Percentiles rank a stretch among this genome's conserved stretches.
Evolutionary conservation across 2,113 vertebrate genomes (phyloP).

Genomic region (Alosa alosa): DNA sequence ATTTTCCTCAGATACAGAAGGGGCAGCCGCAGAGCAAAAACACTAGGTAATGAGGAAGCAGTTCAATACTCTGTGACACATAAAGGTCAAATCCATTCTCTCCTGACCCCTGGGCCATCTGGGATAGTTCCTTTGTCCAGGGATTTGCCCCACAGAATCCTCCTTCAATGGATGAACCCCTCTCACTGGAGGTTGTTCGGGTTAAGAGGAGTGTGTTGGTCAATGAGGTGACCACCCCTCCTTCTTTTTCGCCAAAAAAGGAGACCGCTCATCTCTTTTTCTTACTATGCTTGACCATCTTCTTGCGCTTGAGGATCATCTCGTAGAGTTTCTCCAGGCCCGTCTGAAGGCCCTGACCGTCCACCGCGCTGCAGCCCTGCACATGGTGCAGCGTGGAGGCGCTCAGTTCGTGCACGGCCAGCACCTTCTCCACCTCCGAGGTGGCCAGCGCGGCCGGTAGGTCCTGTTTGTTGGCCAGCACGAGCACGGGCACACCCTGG

Average conservation of each 20-base stretch:
- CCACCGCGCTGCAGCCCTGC: slow-evolving; percentile 85
- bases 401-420: slow-evolving; percentile 79
- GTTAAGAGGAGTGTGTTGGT: slow-evolving; percentile 40
- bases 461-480: slow-evolving; percentile 91
- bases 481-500: slow-evolving; percentile 83
- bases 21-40: slow-evolving; percentile 48
- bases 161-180: slow-evolving; percentile 46
- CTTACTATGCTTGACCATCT: slow-evolving; percentile 74
- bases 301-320: slow-evolving; percentile 88
- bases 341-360: slow-evolving; percentile 79
- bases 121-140: slow-evolving; percentile 50
- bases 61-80: slow-evolving; percentile 57
- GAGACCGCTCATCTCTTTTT: slow-evolving; percentile 74
- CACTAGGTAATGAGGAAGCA: slow-evolving; percentile 46
- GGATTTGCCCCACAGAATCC: slow-evolving; percentile 52
- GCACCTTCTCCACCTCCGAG: slow-evolving; percentile 80
- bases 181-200: slow-evolving; percentile 40
- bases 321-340: slow-evolving; percentile 86
- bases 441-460: slow-evolving; percentile 69
- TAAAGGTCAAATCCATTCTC: slow-evolving; percentile 61
- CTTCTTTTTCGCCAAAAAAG: neutral
- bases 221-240: neutral
- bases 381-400: slow-evolving; percentile 76
- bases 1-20: slow-evolving; percentile 43
- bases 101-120: slow-evolving; percentile 52